These are phyloP conservation scores for Apamea crenata DNA, from an alignment of 2,888 invertebrate species.

Conservation along the genomic window DNA sequence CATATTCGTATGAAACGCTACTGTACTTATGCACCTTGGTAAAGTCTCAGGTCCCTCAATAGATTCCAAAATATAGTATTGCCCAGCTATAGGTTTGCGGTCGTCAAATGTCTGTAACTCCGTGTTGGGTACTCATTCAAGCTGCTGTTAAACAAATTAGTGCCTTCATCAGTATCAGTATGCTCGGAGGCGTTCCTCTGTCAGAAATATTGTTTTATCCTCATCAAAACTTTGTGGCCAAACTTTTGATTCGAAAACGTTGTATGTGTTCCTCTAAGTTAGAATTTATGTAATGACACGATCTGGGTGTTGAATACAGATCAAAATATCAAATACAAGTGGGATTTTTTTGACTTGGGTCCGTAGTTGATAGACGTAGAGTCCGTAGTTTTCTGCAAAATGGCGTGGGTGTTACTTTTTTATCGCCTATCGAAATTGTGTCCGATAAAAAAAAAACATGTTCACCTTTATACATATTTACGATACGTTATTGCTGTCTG, in stretches of 20 bases:
- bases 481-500: background rate
- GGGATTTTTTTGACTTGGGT: background rate
- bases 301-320: background rate
- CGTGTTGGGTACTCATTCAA: background rate
- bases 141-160: slow-evolving; percentile 8
- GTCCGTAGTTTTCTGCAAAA: background rate
- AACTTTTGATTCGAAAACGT: slow-evolving; percentile 30
- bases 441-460: background rate
- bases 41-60: background rate
- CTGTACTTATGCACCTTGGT: background rate
- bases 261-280: background rate
- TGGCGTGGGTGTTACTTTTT: background rate
- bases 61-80: background rate
- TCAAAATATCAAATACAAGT: no score
- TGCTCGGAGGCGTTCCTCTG: slow-evolving; percentile 1
- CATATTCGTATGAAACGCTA: background rate
- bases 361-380: background rate
- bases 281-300: slow-evolving; percentile 14
- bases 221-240: slow-evolving; percentile 30
- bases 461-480: no score
- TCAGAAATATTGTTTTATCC: slow-evolving; percentile 41
- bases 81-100: background rate
- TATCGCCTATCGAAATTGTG: background rate
- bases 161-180: slow-evolving; percentile 13
- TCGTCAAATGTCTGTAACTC: background rate